Conservation (phyloP, 2,113 vertebrate genomes). For the Ochotona curzoniae region DNA sequence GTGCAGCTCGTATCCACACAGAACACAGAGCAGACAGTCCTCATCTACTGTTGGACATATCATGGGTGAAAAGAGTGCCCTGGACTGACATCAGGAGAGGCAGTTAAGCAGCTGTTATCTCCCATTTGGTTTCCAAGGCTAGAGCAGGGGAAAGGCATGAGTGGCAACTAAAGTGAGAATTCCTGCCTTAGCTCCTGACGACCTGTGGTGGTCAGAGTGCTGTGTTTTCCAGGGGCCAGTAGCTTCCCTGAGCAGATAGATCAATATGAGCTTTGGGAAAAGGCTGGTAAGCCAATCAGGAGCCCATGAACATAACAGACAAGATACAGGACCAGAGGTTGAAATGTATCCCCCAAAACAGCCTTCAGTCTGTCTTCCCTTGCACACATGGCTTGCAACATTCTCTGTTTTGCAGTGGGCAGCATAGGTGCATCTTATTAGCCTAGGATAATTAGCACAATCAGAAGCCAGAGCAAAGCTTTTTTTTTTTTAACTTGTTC, state of each 20-base stretch:
- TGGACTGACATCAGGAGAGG: not conserved
- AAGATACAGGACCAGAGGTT: not conserved
- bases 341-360: not conserved
- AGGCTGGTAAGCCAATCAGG: accelerated
- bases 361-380: not conserved
- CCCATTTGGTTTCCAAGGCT: not conserved
- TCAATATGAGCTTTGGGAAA: not conserved
- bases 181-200: not conserved
- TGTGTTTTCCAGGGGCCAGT: not conserved
- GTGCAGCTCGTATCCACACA: not conserved
- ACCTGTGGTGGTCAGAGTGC: not conserved
- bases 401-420: not conserved
- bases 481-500: not conserved
- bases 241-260: not conserved
- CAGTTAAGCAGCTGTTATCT: not conserved
- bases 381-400: not conserved
- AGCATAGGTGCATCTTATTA: not conserved
- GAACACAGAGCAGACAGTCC: not conserved
- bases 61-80: not conserved
- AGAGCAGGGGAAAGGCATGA: not conserved
- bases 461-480: not conserved
- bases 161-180: not conserved
- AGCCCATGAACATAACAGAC: accelerated
- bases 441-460: not conserved
- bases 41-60: not conserved